Evolutionary conservation across 1,140 invertebrate species (phyloP).

Genomic region (Fragariocoptes setiger): DNA sequence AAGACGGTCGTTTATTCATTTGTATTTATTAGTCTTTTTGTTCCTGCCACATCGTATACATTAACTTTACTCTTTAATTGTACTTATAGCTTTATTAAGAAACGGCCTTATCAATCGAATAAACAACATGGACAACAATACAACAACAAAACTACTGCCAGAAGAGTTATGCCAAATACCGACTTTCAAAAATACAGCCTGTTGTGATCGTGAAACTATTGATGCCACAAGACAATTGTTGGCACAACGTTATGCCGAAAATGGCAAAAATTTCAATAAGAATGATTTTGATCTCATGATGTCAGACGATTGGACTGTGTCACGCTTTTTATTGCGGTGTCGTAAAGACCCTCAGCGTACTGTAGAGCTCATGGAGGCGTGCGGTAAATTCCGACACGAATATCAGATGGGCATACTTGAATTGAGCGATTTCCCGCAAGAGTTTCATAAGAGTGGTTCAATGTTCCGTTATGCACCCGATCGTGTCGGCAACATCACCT

Average conservation of each 20-base stretch:
- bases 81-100: too few species aligned
- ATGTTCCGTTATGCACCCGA: slow-evolving; percentile 4
- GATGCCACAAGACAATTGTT: background rate
- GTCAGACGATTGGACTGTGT: background rate
- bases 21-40: too few species aligned
- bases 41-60: too few species aligned
- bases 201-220: background rate
- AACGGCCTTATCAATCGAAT: too few species aligned
- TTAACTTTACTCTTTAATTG: too few species aligned
- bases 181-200: background rate
- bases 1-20: too few species aligned
- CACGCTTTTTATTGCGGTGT: background rate
- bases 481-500: background rate
- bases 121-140: too few species aligned
- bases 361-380: background rate
- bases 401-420: background rate
- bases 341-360: background rate
- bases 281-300: background rate
- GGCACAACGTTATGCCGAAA: background rate
- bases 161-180: background rate
- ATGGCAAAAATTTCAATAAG: background rate
- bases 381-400: background rate
- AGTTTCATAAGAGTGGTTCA: slow-evolving; percentile 6
- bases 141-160: too few species aligned
- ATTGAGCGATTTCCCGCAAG: slow-evolving; percentile 6